Evolutionary conservation across 2,797 vertebrate species (phyloP), one percentile per base, ranked within the genome.

Genomic region (Prunella strophiata): DNA sequence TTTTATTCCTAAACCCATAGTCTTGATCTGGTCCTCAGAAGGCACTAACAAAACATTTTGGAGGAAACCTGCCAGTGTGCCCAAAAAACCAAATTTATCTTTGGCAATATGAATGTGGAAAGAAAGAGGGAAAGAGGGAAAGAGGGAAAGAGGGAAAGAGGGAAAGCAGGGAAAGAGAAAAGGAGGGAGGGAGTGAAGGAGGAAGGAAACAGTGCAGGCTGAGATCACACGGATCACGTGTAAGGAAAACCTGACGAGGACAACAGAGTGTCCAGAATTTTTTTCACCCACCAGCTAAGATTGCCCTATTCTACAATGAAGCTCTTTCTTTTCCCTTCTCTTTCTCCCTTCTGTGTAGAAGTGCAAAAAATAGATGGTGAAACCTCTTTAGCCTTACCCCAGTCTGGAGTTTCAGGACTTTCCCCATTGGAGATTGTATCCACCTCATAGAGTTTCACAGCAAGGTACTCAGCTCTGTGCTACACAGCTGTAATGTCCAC

Each of bases 381-480:
- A 78, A 78, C 9, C 38, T 65, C 58, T 78, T 84, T 58, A 75
- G 3, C 25, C 26, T 61, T 55, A 61, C 7, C 10, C 12, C 14
- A 50, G 8, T 5, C 52, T 19, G 40, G 57, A 59, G 13, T 36
- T 11, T 63, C 34, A 38, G 22, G 32, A 68, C 6, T 52, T 84
- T 63, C 22, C 71, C n/a, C 9, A 1, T 9, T 32, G 47, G 22
- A 61, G 25, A 29, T 48, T n/a, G 20, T 36, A 75, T 38, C 42
- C 50, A 50, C 27, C 34, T 51, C 54, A 21, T 26, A 22, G 22
- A 86, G 42, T 11, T 71, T 27, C 62, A 30, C 52, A 43, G 4
- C 1, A 0, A 51, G 13, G 25, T n/a, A 21, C 70, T 86, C 21
- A 0, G 11, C n/a, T 47, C 16, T 47, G 23, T n/a, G n/a, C 34